Conservation (phyloP, 92 coral and sea anemone species). For the Zoanthus sansibaricus region DNA sequence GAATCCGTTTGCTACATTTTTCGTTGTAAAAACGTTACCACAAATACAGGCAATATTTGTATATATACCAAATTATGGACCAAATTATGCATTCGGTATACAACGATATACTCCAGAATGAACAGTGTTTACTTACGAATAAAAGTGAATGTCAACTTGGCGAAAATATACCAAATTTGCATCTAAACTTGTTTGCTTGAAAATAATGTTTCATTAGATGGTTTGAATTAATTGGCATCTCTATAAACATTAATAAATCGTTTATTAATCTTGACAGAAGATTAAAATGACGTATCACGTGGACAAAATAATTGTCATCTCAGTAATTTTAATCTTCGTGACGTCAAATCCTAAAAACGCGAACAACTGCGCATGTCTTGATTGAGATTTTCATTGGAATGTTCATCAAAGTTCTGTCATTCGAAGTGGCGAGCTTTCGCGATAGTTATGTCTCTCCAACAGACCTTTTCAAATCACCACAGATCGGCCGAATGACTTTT, state of each 20-base stretch:
- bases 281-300: slow-evolving; percentile 74
- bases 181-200: slow-evolving; percentile 62
- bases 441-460: slow-evolving; percentile 80
- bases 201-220: slow-evolving; percentile 66
- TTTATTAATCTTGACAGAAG: slow-evolving; percentile 71
- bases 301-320: slow-evolving; percentile 78
- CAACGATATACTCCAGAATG: slow-evolving; percentile 23
- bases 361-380: slow-evolving; percentile 80
- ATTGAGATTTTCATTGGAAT: slow-evolving; percentile 91
- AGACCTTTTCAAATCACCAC: slow-evolving; percentile 68
- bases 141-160: slow-evolving; percentile 38
- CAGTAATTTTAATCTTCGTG: slow-evolving; percentile 64
- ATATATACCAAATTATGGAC: not conserved
- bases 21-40: slow-evolving; percentile 35
- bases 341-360: slow-evolving; percentile 43
- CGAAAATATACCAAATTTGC: slow-evolving; percentile 44
- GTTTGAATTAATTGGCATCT: slow-evolving; percentile 77
- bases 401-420: slow-evolving; percentile 84
- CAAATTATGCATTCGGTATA: not conserved
- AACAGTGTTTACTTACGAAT: slow-evolving; percentile 20
- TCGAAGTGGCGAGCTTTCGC: slow-evolving; percentile 86
- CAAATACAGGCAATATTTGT: slow-evolving; percentile 23
- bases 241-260: slow-evolving; percentile 74
- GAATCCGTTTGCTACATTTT: not conserved
- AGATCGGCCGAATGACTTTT: slow-evolving; percentile 64